A percentile compares a stretch with the other conserved stretches of the same genome.
These are phyloP conservation scores for Delia radicum DNA, from an alignment of 1,140 invertebrate genomes.

Conservation along the genomic window DNA sequence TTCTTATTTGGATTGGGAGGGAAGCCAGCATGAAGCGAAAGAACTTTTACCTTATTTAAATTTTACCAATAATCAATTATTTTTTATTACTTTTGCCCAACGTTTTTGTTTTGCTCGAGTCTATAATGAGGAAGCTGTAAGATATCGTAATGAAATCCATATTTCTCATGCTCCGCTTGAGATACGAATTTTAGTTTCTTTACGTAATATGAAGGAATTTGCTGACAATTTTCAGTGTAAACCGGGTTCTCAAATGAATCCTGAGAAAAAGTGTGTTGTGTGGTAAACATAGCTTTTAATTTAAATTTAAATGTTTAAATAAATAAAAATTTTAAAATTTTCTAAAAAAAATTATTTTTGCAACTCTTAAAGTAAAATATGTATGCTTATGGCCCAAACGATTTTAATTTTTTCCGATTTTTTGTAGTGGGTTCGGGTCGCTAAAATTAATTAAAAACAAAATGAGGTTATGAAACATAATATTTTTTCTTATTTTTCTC, in stretches of 20 bases:
- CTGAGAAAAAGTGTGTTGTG: conserved; percentile 64
- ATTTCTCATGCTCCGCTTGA: conserved; percentile 55
- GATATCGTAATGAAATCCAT: conserved; percentile 41
- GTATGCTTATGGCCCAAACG: no score
- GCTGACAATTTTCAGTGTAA: conserved; percentile 65
- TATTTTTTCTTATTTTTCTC: no score
- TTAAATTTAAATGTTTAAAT: no score
- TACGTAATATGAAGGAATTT: conserved; percentile 69
- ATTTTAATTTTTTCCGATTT: no score
- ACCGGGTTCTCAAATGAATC: conserved; percentile 66
- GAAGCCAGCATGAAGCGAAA: conserved; percentile 53
- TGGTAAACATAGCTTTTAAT: no score
- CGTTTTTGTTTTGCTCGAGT: conserved; percentile 59
- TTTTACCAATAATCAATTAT: conserved; percentile 61
- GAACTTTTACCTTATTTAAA: conserved; percentile 60
- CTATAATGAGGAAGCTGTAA: conserved; percentile 53
- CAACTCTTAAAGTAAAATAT: no score
- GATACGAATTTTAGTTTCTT: conserved; percentile 66
- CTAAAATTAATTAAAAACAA: no score
- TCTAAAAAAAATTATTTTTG: no score
- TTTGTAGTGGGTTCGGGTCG: no score
- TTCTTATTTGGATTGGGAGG: conserved; percentile 58
- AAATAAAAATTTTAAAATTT: no score
- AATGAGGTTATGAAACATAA: no score
- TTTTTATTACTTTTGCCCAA: conserved; percentile 63